Evolutionary conservation across 37 sponge, comb jelly and placozoan species (phyloP), one percentile per base, ranked within the genome.

Genomic region (Mnemiopsis leidyi): DNA sequence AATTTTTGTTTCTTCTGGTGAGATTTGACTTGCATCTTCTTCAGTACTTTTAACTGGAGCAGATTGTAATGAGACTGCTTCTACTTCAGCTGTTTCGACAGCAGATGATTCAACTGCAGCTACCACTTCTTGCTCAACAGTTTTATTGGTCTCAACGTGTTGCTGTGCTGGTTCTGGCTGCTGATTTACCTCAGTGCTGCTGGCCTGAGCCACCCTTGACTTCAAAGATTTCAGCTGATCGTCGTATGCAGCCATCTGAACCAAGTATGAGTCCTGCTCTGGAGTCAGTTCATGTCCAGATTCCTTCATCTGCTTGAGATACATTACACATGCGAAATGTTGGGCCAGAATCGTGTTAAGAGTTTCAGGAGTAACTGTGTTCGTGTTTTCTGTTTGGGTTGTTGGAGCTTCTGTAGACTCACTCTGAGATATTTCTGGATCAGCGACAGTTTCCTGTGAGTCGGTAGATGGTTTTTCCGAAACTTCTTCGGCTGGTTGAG

Each of bases 191-290:
- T n/a, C n/a, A n/a, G n/a, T n/a, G n/a, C n/a, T n/a, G n/a, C n/a
- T n/a, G 5, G 40, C 90, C 26, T 18, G 18, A 38, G 26, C 79
- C 18, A 77, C 79, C 18, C 79, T 77, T 2, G 35, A 32, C 79
- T 77, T 77, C 32, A 77, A 18, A 13, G 79, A 77, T 26, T 77
- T 77, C 5, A 77, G 26, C 26, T 77, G 79, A 1, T 13, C 39
- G 2, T 40, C 61, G 39, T 85, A 85, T 0, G 90, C 36, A 36
- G 61, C 39, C 90, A 85, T 85, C 48, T 85, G 90, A 3, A 26
- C 90, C 90, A 85, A 26, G 36, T 85, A 85, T 16, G 48, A 20
- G 29, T 85, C 90, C 90, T 85, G 90, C 36, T 85, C 90, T 23
- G 90, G 29, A 18, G 90, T 85, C 0, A 85, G 48, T 0, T 25